phyloP scores from a whole-genome alignment of 2,797 vertebrate genomes.

The Clamator glandarius region DNA sequence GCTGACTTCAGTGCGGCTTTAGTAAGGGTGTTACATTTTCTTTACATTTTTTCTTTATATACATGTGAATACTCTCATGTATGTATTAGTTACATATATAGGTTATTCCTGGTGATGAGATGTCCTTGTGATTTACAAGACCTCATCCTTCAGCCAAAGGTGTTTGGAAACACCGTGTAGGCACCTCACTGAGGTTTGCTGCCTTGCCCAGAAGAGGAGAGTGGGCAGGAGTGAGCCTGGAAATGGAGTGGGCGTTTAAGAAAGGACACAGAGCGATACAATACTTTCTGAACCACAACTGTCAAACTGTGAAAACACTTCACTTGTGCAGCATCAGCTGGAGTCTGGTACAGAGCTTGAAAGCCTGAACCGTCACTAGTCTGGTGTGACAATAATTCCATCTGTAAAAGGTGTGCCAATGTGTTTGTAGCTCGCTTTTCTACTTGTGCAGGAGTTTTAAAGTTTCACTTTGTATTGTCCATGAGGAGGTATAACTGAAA shows the following conservation, averaged over 20 bases:
- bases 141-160: not conserved
- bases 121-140: not conserved
- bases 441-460: not conserved
- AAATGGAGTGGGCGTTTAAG: not conserved
- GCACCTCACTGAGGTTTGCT: not conserved
- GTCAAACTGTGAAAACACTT: not conserved
- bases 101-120: not conserved
- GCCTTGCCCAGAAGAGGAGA: not conserved
- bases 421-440: not conserved
- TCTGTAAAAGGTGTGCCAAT: fast-evolving
- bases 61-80: not conserved
- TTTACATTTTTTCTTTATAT: not conserved
- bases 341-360: fast-evolving
- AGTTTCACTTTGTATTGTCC: not conserved
- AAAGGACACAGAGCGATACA: not conserved
- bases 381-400: not conserved
- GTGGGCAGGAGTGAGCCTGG: not conserved
- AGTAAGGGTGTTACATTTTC: not conserved
- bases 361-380: not conserved
- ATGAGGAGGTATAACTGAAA: not conserved
- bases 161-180: not conserved
- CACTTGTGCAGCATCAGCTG: not conserved
- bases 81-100: too few species aligned
- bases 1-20: not conserved
- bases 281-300: not conserved